Evolutionary conservation across 2,113 vertebrate species (phyloP).

Genomic region (Rhinogobius similis): DNA sequence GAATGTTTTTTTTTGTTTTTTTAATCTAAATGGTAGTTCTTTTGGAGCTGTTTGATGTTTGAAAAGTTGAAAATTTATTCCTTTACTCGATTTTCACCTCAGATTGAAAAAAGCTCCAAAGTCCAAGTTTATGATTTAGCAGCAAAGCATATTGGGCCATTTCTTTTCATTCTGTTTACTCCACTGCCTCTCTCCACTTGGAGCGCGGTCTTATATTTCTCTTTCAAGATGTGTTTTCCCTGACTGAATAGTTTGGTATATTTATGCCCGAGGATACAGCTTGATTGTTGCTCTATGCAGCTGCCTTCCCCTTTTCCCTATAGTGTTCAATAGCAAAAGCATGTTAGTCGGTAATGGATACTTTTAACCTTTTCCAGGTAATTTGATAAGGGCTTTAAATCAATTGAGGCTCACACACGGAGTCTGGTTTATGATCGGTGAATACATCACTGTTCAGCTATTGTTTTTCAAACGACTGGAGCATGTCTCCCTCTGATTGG

Average conservation of each 20-base stretch:
- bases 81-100: slow-evolving; percentile 1
- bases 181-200: slow-evolving; percentile 10
- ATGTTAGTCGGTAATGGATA: slow-evolving; percentile 72
- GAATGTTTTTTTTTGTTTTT: slow-evolving; percentile 5
- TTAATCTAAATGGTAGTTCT: background rate
- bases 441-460: slow-evolving; percentile 37
- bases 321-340: slow-evolving; percentile 64
- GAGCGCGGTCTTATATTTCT: slow-evolving; percentile 22
- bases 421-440: slow-evolving; percentile 54
- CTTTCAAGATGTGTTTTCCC: slow-evolving; percentile 30
- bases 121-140: background rate
- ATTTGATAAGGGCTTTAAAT: slow-evolving; percentile 72
- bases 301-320: slow-evolving; percentile 42
- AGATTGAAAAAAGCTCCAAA: background rate
- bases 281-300: slow-evolving; percentile 50
- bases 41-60: slow-evolving; percentile 9
- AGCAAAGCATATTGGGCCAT: slow-evolving; percentile 1
- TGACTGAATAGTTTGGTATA: slow-evolving; percentile 43
- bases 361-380: slow-evolving; percentile 74
- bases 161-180: slow-evolving; percentile 17
- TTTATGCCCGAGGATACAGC: slow-evolving; percentile 58
- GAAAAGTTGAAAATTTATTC: slow-evolving; percentile 9
- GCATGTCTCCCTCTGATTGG: slow-evolving; percentile 44
- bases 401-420: slow-evolving; percentile 52
- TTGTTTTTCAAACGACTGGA: slow-evolving; percentile 39